A percentile compares a stretch with the other conserved stretches of the same genome.
Conservation (phyloP, 2,797 vertebrate species). For the Ctenochaetus hawaiiensis region DNA sequence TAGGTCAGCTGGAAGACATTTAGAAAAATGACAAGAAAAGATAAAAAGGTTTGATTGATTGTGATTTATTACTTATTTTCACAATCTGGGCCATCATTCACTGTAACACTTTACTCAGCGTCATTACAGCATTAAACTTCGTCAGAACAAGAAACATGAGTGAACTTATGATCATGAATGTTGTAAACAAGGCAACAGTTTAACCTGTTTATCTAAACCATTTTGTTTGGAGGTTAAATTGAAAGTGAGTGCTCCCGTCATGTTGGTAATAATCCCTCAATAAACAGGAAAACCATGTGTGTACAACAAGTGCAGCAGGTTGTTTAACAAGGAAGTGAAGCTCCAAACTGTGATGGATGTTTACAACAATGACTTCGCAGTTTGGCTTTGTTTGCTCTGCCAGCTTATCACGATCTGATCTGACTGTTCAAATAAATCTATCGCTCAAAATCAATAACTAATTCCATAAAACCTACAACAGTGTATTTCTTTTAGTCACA, state of each 20-base stretch:
- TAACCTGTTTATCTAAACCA: background rate
- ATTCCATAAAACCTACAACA: background rate
- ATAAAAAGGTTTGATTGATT: background rate
- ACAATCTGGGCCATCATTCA: constrained; percentile 3
- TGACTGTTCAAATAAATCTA: background rate
- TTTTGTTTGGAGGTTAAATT: constrained; percentile 12
- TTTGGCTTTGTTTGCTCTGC: constrained; percentile 39
- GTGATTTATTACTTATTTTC: background rate
- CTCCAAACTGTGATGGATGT: constrained; percentile 4
- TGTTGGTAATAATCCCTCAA: background rate
- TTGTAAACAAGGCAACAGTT: constrained; percentile 13
- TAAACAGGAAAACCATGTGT: background rate
- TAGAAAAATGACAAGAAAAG: constrained; percentile 11
- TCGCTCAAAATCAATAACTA: background rate
- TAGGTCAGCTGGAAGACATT: constrained; percentile 90
- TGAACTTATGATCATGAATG: background rate
- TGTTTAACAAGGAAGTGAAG: constrained; percentile 1
- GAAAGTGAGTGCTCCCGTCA: background rate
- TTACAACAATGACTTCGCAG: constrained; percentile 22
- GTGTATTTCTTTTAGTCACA: background rate
- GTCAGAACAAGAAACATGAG: background rate
- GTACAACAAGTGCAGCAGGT: background rate
- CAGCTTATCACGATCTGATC: constrained; percentile 16
- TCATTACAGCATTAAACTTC: background rate
- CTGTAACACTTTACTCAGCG: background rate